A percentile compares a stretch with the other conserved stretches of the same genome.
Conservation (phyloP, 2,113 vertebrate genomes). For the Platysteira castanea region DNA sequence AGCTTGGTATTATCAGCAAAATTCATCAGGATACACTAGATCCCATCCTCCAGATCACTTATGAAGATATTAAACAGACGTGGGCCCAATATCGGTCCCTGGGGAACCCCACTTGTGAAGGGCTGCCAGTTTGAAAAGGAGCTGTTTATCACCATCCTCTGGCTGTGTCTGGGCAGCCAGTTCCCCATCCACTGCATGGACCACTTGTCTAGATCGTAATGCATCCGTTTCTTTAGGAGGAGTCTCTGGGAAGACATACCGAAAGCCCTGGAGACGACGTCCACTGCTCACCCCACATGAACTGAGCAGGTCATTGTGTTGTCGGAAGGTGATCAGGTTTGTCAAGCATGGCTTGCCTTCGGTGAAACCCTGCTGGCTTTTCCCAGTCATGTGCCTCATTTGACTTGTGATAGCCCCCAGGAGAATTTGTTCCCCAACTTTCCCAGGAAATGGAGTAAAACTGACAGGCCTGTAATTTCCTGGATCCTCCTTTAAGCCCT, state of each 20-base stretch:
- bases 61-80: neutral
- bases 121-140: neutral
- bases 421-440: neutral
- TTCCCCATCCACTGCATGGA: neutral
- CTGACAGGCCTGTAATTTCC: neutral
- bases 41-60: neutral
- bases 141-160: neutral
- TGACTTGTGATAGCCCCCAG: neutral
- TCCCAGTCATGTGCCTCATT: neutral
- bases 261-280: neutral
- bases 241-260: neutral
- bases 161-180: neutral
- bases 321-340: neutral
- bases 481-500: neutral
- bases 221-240: neutral
- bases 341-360: neutral
- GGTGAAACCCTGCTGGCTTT: neutral
- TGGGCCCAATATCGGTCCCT: accelerated
- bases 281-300: neutral
- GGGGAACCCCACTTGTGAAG: neutral
- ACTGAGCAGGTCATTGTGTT: neutral
- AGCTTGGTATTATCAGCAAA: neutral
- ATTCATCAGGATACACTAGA: neutral
- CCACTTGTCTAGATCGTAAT: neutral
- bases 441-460: neutral